Evolutionary conservation across 2,113 vertebrate species (phyloP).

Genomic region (Sylvietta virens): DNA sequence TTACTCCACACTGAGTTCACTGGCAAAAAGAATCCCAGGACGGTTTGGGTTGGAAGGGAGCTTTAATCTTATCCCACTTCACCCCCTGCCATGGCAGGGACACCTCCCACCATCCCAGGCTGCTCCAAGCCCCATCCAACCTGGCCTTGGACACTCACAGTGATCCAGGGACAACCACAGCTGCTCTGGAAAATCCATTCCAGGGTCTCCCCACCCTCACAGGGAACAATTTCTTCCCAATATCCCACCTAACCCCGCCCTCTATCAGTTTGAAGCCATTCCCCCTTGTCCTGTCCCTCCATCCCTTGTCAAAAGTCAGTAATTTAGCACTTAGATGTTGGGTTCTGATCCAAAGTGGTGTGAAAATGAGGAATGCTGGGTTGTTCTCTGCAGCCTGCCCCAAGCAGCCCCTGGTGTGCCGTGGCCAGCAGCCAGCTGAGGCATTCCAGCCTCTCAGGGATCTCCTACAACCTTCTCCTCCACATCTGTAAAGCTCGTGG

Average conservation of each 20-base stretch:
- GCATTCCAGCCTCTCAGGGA: conserved; percentile 77
- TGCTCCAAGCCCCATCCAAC: fast-evolving
- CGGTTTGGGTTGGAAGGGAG: not conserved
- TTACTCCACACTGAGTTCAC: not conserved
- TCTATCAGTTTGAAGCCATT: not conserved
- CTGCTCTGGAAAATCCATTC: not conserved
- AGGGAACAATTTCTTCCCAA: not conserved
- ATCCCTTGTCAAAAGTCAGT: not conserved
- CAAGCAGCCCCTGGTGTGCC: conserved; percentile 52
- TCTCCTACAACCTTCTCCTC: conserved; percentile 79
- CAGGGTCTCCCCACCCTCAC: not conserved
- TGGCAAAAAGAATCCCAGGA: not conserved
- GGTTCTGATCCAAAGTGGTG: not conserved
- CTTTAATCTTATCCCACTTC: fast-evolving
- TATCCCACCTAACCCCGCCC: not conserved
- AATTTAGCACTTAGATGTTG: not conserved
- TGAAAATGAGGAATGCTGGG: not conserved
- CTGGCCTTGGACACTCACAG: not conserved
- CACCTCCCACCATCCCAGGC: fast-evolving
- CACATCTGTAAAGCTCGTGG: conserved; percentile 78
- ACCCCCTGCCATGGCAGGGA: not conserved
- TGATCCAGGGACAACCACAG: not conserved
- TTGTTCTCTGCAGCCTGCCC: conserved; percentile 20
- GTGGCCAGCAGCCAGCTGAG: conserved; percentile 76
- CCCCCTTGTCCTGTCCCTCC: not conserved